Evolutionary conservation across 2,113 vertebrate species (phyloP), one percentile per base, ranked within the genome.

Genomic region (Sylvilagus bachmani): DNA sequence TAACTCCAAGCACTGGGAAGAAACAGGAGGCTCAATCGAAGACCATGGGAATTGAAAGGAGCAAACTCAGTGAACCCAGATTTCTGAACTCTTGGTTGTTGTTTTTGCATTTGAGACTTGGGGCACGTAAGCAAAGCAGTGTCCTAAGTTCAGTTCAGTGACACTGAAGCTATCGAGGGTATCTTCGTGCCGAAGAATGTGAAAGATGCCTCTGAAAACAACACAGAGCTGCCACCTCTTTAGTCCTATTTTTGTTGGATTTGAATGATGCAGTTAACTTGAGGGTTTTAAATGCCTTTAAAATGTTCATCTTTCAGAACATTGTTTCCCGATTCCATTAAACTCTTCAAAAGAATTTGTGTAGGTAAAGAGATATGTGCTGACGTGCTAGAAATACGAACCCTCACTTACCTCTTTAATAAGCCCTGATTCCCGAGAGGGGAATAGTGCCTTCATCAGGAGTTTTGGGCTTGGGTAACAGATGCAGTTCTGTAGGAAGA

Each of bases 221-320:
- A 27, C n/a, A 77, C 16, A n/a, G 8, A 74, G 82, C 78, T 75
- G 8, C 85, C 95, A 21, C 74, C 49, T 36, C 82, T 53, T 74
- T 87, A 74, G 78, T 87, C 67, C 1, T 67, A 55, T 88, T 92
- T 95, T 89, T 86, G 44, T 94, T 89, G 77, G 58, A 84, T 66
- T 96, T 71, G 64, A 84, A 89, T 29, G 24, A 93, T 73, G 61
- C 24, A 79, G 19, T 78, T 86, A 27, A 89, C 31, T 91, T 95
- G 7, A 53, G 55, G 44, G 38, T 89, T 96, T 93, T 84, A 70
- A 86, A 61, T 74, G 82, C 38, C 58, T 90, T 94, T 88, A 61
- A 95, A 95, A 93, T 69, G 55, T 95, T 86, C 36, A 66, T 71
- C 22, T 92, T 95, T 89, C 85, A 83, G 31, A 82, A 74, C 58